Base-by-base conservation (phyloP, 1,140 invertebrate species). In the Cherax quadricarinatus region DNA sequence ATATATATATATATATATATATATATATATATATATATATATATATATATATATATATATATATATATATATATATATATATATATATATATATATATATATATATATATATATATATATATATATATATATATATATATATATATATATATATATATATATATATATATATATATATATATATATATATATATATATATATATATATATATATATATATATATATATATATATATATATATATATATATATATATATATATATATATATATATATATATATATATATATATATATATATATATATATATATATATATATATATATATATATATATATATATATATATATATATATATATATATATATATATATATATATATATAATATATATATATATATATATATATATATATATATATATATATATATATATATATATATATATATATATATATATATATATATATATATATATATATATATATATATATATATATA, bases 181-280 rank as follows among this genome's bases (percentile, higher is more conserved):
- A 48, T 48, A 87, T 21, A 87, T 14, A 81, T 86, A 87, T 86
- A 87, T 86, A 87, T 86, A 87, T 86, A 79, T 30, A 87, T 86
- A 87, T 86, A 87, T 86, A 87, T 86, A 87, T 51, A 87, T 86
- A 87, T 86, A 87, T 86, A 87, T 86, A 87, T 10, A 85, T 10
- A 85, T 86, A 51, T 78, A 85, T 86, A 85, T 86, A 85, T 86
- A 6, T 78, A 85, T 57, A 85, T 86, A 85, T 60, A 85, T 60
- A 85, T 86, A 85, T 86, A 88, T 86, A 88, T 86, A 88, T 86
- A 88, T 86, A 79, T 48, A 88, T 62, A 88, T 62, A 88, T 86
- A 86, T 51, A 78, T 78, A 88, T 86, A 88, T 86, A 79, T n/a
- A 88, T 53, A 88, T 51, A 88, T 86, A 85, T 85, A 86, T 88